Evolutionary conservation across 1,140 invertebrate genomes (phyloP), one percentile per base, ranked within the genome.

Genomic region (Coenobita brevimanus): DNA sequence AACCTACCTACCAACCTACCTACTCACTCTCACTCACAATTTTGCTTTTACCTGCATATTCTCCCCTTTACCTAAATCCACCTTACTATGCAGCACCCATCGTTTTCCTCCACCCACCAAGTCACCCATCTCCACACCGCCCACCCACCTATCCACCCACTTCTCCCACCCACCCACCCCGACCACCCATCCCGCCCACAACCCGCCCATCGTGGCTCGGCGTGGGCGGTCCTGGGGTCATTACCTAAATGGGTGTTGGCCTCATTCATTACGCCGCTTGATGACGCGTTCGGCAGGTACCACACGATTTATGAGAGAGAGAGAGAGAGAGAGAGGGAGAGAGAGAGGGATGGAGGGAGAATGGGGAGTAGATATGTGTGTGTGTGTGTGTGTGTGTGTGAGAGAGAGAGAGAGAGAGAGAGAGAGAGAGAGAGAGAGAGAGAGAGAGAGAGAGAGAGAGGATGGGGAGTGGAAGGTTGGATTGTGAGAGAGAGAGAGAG

Each of bases 221-320:
- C 64, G 43, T 82, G 81, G 81, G 81, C 81, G 81, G 81, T 82
- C 81, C 27, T 38, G 36, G 64, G 67, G 60, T 82, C 81, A 71
- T 82, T 82, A 82, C 81, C 81, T 82, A 82, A 82, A 82, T 82
- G 81, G 81, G 81, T 82, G 81, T 82, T 82, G 33, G 64, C 60
- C 41, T 30, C 43, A 82, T 82, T 82, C 81, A 82, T 82, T 82
- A 82, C 81, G 50, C 64, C n/a, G 33, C 15, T 27, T 64, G 81
- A 82, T 82, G 81, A 82, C 81, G 46, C 33, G 60, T 82, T 82
- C 81, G 81, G 81, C 81, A 82, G 81, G 81, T 69, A 64, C 50
- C 4, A 57, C 41, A 69, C 81, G 81, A 82, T 71, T 82, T 82
- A 82, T 82, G 81, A 27, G 50, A 64, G 71, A 33, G 60, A 6